These are phyloP conservation scores for Ceratina japonica DNA, from an alignment of 1,140 invertebrate species.

Conservation along the genomic window DNA sequence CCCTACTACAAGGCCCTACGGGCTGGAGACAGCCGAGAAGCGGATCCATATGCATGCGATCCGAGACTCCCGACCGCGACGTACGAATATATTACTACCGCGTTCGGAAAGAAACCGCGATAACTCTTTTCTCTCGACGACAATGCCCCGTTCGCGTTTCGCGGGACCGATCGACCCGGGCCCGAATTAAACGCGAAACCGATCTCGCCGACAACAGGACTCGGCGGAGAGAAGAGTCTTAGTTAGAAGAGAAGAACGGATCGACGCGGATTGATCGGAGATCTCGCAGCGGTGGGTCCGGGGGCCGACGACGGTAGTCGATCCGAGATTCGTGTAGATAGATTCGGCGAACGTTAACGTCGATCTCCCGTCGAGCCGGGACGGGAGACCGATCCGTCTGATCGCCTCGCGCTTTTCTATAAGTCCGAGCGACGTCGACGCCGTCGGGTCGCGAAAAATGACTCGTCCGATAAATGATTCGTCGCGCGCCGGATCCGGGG, in stretches of 20 bases:
- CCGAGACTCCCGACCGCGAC: conserved; percentile 8
- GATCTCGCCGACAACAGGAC: too few species aligned
- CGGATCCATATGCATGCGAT: conserved; percentile 11
- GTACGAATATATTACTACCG: conserved; percentile 51
- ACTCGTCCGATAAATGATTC: conserved; percentile 31
- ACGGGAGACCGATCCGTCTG: neutral
- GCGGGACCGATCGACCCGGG: neutral
- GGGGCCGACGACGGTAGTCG: too few species aligned
- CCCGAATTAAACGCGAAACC: neutral
- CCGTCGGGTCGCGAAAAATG: conserved; percentile 11
- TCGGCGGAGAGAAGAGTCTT: too few species aligned
- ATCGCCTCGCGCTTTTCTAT: conserved; percentile 4
- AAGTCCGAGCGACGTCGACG: neutral
- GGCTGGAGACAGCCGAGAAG: neutral
- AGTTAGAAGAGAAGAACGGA: too few species aligned
- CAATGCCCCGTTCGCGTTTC: neutral
- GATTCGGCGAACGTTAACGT: too few species aligned
- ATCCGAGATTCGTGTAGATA: too few species aligned
- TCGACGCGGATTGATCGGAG: neutral
- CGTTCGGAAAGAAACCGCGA: conserved; percentile 47
- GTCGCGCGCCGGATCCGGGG: neutral
- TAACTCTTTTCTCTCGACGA: conserved; percentile 31
- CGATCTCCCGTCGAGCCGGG: too few species aligned
- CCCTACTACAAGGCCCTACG: too few species aligned
- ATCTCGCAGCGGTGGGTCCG: neutral